Percentiles rank a stretch among this genome's conserved stretches.
phyloP scores from a whole-genome alignment of 2,113 vertebrate species.

The Cyphomyrus discorhynchus region DNA sequence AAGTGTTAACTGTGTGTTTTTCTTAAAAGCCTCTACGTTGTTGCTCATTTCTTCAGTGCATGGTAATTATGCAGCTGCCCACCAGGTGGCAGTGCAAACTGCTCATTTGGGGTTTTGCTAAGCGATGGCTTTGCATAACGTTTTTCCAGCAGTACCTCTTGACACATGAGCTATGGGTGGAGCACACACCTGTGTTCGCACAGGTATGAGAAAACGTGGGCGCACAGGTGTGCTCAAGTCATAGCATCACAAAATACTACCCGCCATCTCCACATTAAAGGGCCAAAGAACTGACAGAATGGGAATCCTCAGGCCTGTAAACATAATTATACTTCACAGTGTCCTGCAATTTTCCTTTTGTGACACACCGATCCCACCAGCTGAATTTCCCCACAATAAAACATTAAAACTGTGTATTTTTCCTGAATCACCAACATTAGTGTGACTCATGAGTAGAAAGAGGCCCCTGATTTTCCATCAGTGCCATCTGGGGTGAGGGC shows the following conservation, averaged over 20 bases:
- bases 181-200: slow-evolving; percentile 12
- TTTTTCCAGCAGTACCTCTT: not conserved
- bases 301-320: slow-evolving; percentile 16
- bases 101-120: not conserved
- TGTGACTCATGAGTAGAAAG: slow-evolving; percentile 34
- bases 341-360: slow-evolving; percentile 28
- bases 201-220: not conserved
- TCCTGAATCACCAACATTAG: not conserved
- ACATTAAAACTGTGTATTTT: not conserved
- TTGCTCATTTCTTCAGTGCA: not conserved
- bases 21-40: not conserved
- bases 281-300: slow-evolving; percentile 12
- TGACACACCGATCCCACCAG: slow-evolving; percentile 13
- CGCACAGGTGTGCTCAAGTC: slow-evolving; percentile 30
- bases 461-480: not conserved
- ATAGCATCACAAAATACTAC: slow-evolving; percentile 27
- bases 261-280: slow-evolving; percentile 35
- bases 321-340: slow-evolving; percentile 21
- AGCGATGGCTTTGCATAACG: not conserved
- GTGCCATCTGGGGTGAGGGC: not conserved
- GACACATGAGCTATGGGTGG: not conserved
- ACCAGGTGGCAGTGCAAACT: not conserved
- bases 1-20: not conserved
- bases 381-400: slow-evolving; percentile 19
- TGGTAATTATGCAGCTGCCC: not conserved